Evolutionary conservation across 2,797 vertebrate genomes (phyloP), one percentile per base, ranked within the genome.

Genomic region (Peromyscus nudipes): DNA sequence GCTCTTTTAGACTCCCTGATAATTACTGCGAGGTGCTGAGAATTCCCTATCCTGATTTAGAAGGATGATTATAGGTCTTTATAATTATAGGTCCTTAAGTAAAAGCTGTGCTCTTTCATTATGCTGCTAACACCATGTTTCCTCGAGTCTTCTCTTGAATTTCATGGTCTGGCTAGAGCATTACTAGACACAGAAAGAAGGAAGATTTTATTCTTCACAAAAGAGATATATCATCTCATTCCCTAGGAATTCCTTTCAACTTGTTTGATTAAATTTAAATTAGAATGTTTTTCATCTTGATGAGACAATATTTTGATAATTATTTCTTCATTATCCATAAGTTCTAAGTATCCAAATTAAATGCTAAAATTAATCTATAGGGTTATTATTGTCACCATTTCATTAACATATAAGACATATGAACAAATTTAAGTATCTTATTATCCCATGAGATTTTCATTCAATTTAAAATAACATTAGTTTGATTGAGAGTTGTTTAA

Each of bases 91-190:
- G 71, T 86, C 89, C 93, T 93, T 95, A 97, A 93, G 89, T 91
- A 95, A 97, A 97, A 62, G 60, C 86, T 95, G 83, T 96, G 65
- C 91, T 96, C 95, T 98, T 97, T 97, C 96, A 98, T 98, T 97
- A 97, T 88, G 73, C 83, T 97, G 65, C 93, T 97, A 97, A 97
- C 97, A 96, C 92, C 94, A 62, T 82, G 88, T 93, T 97, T 97
- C 60, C 91, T 96, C 87, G 60, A 96, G 55, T 93, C 91, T 95
- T 96, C 73, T 97, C 88, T 93, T 89, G 31, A 94, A 62, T 96
- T 90, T 96, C 81, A 88, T 82, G 34, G 67, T 95, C 90, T 95
- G 67, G 57, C 67, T 96, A 69, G n/a, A 96, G 29, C 62, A 94
- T 94, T 95, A 91, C 52, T 86, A 88, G 77, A 34, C 62, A 92